Evolutionary conservation across 2,797 vertebrate genomes (phyloP), one percentile per base, ranked within the genome.

Genomic region (Myripristis murdjan): DNA sequence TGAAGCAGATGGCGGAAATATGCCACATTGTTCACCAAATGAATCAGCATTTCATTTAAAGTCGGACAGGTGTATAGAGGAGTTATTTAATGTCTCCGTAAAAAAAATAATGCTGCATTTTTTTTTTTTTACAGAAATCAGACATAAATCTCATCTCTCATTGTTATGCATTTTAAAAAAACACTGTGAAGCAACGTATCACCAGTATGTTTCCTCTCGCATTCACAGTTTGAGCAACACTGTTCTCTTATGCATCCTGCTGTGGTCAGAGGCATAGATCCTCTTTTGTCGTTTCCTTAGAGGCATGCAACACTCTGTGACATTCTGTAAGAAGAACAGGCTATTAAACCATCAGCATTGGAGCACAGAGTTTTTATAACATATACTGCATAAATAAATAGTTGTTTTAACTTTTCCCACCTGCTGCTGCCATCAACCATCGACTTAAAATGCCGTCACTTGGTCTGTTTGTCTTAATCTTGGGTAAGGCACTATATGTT

Each of bases 401-500:
- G 15, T 24, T 0, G 3, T 70, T 61, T 2, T 8, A 2, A 5
- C 6, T 44, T 75, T 51, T 57, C 16, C 15, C 6, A 18, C 2
- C 26, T 41, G 9, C 31, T 61, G 51, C 24, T 46, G 31, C 24
- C 61, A 57, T 55, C 54, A 51, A 57, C 54, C 58, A 52, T 53
- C 37, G 10, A 60, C n/a, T 46, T 14, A 81, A 11, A 58, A 92
- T 92, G 90, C 4, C 52, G 1, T 24, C 10, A 9, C 15, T 53
- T 1, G 1, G 44, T 9, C 22, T 4, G 44, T 74, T 18, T 15
- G 26, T 80, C 74, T 69, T 81, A 2, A 59, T 85, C 24, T 51
- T 90, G 11, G 89, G 91, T 92, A 80, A 90, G 91, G 8, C 37
- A n/a, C n/a, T n/a, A n/a, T n/a, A n/a, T n/a, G n/a, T n/a, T n/a